Evolutionary conservation across 2,797 vertebrate species (phyloP), one percentile per base, ranked within the genome.

Genomic region (Phylloscopus collybita): DNA sequence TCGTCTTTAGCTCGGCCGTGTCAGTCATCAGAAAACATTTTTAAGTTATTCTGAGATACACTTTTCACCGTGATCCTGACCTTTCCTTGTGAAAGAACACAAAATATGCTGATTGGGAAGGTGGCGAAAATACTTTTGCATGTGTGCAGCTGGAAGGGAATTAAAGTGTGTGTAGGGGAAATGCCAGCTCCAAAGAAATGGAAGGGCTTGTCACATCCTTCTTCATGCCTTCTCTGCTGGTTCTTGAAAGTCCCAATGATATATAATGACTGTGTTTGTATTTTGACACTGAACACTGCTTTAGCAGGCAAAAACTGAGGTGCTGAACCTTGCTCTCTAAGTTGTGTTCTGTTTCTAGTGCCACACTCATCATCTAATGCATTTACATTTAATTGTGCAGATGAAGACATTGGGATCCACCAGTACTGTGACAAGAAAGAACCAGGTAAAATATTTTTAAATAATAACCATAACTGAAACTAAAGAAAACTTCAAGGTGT

Each of bases 381-480:
- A 67, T 96, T 95, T 94, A 16, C 75, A 10, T 95, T 96, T 78
- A 25, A 53, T 97, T 97, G 88, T 95, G 78, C 97, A 99, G 99
- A 99, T 98, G 98, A 98, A 97, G 99, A 99, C 97, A 98, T 99
- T 96, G 99, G 99, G 88, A 98, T 98, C 95, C 98, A 99, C 97
- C 99, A 99, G 97, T 99, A 98, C 97, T 98, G 98, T 82, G 98
- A 99, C 97, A 99, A 99, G 98, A 99, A 98, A 93, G 98, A 99
- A 89, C 73, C 98, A 98, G 99, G 99, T 99, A 98, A 98, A 98
- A 96, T 86, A 67, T 23, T 34, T 34, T 34, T 34, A 34, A 34
- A 34, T 75, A 89, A 85, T 83, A 95, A 47, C 13, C 20, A 1
- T 62, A n/a, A 60, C 6, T 75, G 45, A 81, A 88, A 38, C 23